Evolutionary conservation across 2,888 invertebrate species (phyloP), one percentile per base, ranked within the genome.

Genomic region (Cephus pygmeus): DNA sequence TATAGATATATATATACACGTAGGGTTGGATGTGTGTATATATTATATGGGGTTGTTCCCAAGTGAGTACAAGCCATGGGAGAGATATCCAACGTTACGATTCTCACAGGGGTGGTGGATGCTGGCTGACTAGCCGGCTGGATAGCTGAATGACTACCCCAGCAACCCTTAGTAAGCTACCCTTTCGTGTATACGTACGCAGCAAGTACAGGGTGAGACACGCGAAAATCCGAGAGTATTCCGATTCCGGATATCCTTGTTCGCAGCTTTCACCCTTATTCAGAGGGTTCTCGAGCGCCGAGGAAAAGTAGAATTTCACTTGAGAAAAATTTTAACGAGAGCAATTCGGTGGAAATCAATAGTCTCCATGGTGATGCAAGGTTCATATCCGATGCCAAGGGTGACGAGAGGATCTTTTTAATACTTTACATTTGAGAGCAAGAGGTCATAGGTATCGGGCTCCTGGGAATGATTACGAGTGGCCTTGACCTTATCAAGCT

Each of bases 41-140:
- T 56, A 56, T 56, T 56, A 56, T 9, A 56, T 56, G 23, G 23
- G 56, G 56, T 56, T 56, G 56, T 56, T 56, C 56, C 23, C 56
- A 56, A 56, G 15, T 9, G 56, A 56, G 9, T 56, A 56, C 56
- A 56, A 56, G 56, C 56, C 9, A 23, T 56, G 56, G 56, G 83
- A 85, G 86, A 87, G 82, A 83, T 82, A 85, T 85, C 87, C 84
- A 87, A 85, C 78, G 84, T 83, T 86, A 83, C 84, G 82, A 83
- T 81, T 78, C 81, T 80, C 78, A 81, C 75, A 75, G 4, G 40
- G 74, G 68, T 79, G 15, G n/a, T 75, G 75, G 79, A 71, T 80
- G 85, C 85, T 86, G 86, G 86, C 87, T 81, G 76, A 71, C 78
- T 80, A 85, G 86, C 87, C 87, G 78, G 33, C 40, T 56, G 9